Evolutionary conservation across 2,888 invertebrate species (phyloP).

Genomic region (Andrena flavipes): DNA sequence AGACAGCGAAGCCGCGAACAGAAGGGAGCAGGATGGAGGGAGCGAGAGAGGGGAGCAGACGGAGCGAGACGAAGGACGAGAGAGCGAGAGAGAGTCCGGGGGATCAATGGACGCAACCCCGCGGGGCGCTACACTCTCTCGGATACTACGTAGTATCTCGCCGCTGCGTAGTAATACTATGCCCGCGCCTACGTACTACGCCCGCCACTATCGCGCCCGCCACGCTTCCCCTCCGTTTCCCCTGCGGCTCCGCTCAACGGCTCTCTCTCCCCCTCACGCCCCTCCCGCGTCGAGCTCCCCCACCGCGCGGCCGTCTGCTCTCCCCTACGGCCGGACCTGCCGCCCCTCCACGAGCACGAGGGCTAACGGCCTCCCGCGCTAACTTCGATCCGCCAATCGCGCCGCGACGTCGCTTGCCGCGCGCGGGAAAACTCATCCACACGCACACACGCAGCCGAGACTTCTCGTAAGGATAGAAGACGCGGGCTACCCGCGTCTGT

Average conservation of each 20-base stretch:
- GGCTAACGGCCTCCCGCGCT: conserved; percentile 75
- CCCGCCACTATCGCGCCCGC: conserved; percentile 68
- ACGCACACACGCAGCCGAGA: conserved; percentile 60
- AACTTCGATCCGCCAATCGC: conserved; percentile 74
- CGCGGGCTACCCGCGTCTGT: conserved; percentile 27
- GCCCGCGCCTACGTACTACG: conserved; percentile 71
- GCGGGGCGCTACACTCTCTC: conserved; percentile 79
- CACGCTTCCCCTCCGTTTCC: conserved; percentile 40
- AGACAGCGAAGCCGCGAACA: conserved; percentile 6
- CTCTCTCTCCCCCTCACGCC: conserved; percentile 13
- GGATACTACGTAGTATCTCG: conserved; percentile 77
- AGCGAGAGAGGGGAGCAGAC: conserved; percentile 7
- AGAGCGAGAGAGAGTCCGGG: conserved; percentile 58
- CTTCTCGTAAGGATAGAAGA: conserved; percentile 35
- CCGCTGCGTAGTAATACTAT: conserved; percentile 74
- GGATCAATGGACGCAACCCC: conserved; percentile 83
- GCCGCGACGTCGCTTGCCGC: conserved; percentile 74
- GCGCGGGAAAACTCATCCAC: conserved; percentile 79
- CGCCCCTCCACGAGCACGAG: conserved; percentile 63
- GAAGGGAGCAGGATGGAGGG: background rate
- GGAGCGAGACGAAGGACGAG: conserved; percentile 20
- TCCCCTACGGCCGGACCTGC: conserved; percentile 6
- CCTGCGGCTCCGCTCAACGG: conserved; percentile 3
- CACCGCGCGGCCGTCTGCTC: background rate
- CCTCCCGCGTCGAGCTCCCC: background rate